phyloP scores from a whole-genome alignment of 2,113 vertebrate genomes.

The Parus major region DNA sequence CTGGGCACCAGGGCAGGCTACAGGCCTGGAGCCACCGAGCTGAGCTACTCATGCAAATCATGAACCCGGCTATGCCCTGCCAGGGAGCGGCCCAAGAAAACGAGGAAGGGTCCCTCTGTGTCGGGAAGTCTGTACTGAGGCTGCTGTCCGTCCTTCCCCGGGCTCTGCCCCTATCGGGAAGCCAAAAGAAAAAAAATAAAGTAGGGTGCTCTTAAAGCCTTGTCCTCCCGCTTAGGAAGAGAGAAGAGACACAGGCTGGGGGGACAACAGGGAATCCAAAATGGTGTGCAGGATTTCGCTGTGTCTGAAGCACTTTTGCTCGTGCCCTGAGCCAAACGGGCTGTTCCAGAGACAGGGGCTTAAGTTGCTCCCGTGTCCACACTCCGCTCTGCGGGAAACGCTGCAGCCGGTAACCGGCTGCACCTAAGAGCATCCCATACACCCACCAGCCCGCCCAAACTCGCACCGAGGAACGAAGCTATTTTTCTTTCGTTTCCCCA shows the following conservation, averaged over 20 bases:
- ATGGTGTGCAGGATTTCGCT: background rate
- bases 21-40: background rate
- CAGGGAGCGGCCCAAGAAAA: background rate
- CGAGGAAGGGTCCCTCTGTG: background rate
- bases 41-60: background rate
- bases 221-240: background rate
- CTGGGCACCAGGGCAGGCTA: background rate
- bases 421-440: background rate
- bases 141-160: background rate
- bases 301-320: background rate
- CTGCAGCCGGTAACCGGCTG: background rate
- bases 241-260: background rate
- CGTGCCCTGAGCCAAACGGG: background rate
- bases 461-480: background rate
- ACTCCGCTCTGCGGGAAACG: background rate
- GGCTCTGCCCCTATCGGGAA: background rate
- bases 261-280: background rate
- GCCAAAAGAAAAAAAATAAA: background rate
- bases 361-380: background rate
- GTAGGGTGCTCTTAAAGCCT: background rate
- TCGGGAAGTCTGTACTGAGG: background rate
- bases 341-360: background rate
- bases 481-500: background rate
- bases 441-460: background rate
- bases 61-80: background rate